Conservation (phyloP, 2,113 vertebrate genomes). For the Choloepus hoffmanni region DNA sequence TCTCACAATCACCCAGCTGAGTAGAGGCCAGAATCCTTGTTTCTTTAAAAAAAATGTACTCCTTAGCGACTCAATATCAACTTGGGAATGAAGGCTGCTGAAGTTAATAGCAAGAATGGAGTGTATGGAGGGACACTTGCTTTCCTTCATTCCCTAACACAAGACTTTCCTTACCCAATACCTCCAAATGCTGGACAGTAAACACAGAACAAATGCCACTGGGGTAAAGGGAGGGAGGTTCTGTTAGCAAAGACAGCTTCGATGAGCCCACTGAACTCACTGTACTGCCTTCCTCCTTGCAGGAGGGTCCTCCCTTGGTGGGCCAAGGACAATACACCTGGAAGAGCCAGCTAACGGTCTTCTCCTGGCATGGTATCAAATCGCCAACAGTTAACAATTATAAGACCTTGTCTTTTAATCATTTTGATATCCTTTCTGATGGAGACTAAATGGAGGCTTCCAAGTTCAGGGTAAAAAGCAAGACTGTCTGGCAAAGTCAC, state of each 20-base stretch:
- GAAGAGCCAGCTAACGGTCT: neutral
- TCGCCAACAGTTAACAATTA: neutral
- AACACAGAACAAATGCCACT: neutral
- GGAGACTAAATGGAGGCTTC: neutral
- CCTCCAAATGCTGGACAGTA: neutral
- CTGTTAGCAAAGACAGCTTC: neutral
- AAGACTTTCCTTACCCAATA: neutral
- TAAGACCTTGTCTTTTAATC: neutral
- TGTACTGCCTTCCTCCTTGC: neutral
- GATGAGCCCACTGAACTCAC: accelerated
- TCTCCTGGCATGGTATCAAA: neutral
- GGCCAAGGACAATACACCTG: neutral
- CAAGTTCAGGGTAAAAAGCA: neutral
- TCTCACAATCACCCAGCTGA: neutral
- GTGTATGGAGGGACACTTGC: accelerated
- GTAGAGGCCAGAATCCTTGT: neutral
- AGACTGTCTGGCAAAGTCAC: neutral
- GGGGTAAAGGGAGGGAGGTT: neutral
- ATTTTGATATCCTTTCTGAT: constrained; percentile 1
- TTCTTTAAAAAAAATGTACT: neutral
- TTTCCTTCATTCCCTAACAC: neutral
- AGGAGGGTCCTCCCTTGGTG: neutral
- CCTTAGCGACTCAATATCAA: neutral
- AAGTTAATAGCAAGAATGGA: neutral
- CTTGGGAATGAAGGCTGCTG: neutral